A percentile compares a stretch with the other conserved stretches of the same genome.
Evolutionary conservation across 2,797 vertebrate genomes (phyloP).

Genomic region (Neoniphon sammara): DNA sequence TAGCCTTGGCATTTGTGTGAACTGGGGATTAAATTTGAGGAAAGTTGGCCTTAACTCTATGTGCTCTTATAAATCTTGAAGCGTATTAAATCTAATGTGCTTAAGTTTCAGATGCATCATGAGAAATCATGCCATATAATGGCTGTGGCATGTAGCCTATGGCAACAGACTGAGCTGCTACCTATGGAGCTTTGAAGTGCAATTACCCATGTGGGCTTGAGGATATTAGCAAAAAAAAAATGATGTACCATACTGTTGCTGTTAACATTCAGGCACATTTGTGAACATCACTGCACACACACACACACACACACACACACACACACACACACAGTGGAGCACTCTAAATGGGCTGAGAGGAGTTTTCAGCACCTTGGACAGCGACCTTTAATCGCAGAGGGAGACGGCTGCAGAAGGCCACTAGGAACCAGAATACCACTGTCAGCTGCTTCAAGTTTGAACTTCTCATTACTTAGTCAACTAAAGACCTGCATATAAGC

Average conservation of each 20-base stretch:
- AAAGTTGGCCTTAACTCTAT: conserved; percentile 65
- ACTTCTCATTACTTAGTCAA: too few species aligned
- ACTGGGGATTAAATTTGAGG: conserved; percentile 61
- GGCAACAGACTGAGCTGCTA: conserved; percentile 31
- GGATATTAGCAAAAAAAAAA: conserved; percentile 8
- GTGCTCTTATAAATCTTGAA: conserved; percentile 57
- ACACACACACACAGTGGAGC: not conserved
- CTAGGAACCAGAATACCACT: not conserved
- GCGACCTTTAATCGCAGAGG: not conserved
- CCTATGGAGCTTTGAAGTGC: conserved; percentile 21
- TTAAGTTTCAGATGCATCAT: conserved; percentile 50
- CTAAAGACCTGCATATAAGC: too few species aligned
- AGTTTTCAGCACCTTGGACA: conserved; percentile 1
- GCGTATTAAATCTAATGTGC: conserved; percentile 55
- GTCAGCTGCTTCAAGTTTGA: too few species aligned
- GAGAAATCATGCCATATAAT: conserved; percentile 40
- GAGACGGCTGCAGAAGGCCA: not conserved
- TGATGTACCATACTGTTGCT: conserved; percentile 4
- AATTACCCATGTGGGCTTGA: conserved; percentile 26
- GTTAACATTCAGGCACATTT: conserved; percentile 2
- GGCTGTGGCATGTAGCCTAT: conserved; percentile 12
- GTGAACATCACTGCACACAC: not conserved
- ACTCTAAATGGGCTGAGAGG: not conserved
- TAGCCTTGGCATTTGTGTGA: conserved; percentile 58
- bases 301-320: not conserved